A percentile compares a stretch with the other conserved stretches of the same genome.
Conservation (phyloP, 2,888 invertebrate genomes). For the Tetrapedia diversipes region DNA sequence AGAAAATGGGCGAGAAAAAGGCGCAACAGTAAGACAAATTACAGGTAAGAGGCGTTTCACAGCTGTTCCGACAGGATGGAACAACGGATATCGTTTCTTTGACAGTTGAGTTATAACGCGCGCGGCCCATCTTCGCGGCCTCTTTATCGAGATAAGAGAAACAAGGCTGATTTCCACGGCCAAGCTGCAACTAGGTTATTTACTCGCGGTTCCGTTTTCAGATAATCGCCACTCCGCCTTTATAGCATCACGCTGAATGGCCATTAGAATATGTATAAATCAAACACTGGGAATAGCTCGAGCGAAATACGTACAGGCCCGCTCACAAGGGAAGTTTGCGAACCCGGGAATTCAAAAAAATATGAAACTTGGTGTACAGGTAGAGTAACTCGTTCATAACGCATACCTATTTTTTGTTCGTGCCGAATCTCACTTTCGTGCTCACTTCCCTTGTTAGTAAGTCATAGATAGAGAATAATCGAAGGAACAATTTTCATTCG, state of each 20-base stretch:
- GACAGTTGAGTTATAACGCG: slow-evolving; percentile 44
- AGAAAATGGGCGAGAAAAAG: not conserved
- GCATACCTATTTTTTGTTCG: too few relatives aligned
- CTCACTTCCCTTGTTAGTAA: too few relatives aligned
- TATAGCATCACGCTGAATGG: slow-evolving; percentile 28
- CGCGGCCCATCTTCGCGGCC: slow-evolving; percentile 28
- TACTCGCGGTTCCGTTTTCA: slow-evolving; percentile 46
- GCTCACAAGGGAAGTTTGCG: too few relatives aligned
- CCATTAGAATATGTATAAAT: slow-evolving; percentile 41
- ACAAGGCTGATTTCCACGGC: slow-evolving; percentile 56
- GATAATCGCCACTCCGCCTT: slow-evolving; percentile 39
- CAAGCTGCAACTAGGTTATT: slow-evolving; percentile 54
- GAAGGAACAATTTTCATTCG: too few relatives aligned
- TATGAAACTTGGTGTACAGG: too few relatives aligned
- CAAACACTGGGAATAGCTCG: too few relatives aligned
- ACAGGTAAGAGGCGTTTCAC: slow-evolving; percentile 10
- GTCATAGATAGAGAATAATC: too few relatives aligned
- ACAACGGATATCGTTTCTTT: slow-evolving; percentile 42
- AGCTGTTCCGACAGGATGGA: slow-evolving; percentile 13
- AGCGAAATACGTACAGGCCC: too few relatives aligned
- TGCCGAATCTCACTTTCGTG: too few relatives aligned
- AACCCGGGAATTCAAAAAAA: too few relatives aligned
- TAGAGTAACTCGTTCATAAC: too few relatives aligned
- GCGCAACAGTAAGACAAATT: slow-evolving; percentile 2
- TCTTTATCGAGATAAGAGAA: slow-evolving; percentile 45